A percentile compares a stretch with the other conserved stretches of the same genome.
phyloP scores from a whole-genome alignment of 2,888 invertebrate species.

The Apotomis betuletana region DNA sequence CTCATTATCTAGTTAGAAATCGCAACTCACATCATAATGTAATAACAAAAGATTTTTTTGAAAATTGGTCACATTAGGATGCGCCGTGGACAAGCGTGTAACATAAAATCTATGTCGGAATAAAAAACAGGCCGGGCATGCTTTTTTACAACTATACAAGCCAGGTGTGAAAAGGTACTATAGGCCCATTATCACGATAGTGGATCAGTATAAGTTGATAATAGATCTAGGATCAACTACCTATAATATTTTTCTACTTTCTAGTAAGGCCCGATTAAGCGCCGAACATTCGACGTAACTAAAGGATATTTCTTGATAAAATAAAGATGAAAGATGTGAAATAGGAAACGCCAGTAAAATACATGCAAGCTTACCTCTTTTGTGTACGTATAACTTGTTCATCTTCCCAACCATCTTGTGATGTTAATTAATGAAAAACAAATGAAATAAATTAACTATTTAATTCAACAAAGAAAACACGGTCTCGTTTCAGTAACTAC shows the following conservation, averaged over 20 bases:
- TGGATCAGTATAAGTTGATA: too few species aligned
- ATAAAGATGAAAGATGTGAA: too few species aligned
- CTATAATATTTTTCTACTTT: too few species aligned
- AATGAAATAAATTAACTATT: constrained; percentile 5
- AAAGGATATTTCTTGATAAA: too few species aligned
- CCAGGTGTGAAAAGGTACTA: constrained; percentile 4
- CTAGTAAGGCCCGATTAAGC: too few species aligned
- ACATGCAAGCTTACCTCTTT: constrained; percentile 69
- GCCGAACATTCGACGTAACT: not conserved
- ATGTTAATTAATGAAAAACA: not conserved
- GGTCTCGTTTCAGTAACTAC: not conserved
- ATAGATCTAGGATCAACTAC: too few species aligned
- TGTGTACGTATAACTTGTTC: constrained; percentile 77
- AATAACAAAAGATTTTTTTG: constrained; percentile 19
- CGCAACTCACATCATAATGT: constrained; percentile 8
- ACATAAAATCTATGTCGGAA: not conserved
- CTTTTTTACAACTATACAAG: not conserved
- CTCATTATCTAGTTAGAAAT: not conserved
- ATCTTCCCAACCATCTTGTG: constrained; percentile 73
- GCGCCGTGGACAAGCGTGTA: not conserved
- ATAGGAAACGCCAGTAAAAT: not conserved
- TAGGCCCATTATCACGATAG: too few species aligned
- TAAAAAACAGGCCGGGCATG: not conserved
- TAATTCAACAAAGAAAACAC: not conserved
- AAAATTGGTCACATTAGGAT: not conserved